Conservation (phyloP, 2,888 invertebrate species). For the Vesta saturnalis region DNA sequence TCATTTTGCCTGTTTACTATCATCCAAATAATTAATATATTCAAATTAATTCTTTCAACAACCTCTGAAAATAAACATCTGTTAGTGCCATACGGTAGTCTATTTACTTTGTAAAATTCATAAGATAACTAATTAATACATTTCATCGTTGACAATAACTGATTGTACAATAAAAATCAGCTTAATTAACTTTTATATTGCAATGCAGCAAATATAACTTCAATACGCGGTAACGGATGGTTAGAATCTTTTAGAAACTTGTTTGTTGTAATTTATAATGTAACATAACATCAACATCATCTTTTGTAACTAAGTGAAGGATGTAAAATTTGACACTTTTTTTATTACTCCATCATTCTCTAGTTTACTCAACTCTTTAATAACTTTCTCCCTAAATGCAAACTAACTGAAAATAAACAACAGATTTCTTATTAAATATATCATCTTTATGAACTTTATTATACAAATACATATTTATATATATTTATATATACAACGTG, state of each 20-base stretch:
- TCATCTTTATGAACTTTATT: too few species aligned
- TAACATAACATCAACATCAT: slow-evolving; percentile 19
- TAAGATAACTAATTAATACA: slow-evolving; percentile 20
- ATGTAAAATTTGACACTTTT: slow-evolving; percentile 20
- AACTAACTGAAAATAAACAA: too few species aligned
- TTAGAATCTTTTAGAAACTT: slow-evolving; percentile 46
- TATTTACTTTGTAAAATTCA: neutral
- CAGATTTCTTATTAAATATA: too few species aligned
- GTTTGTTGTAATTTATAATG: slow-evolving; percentile 46
- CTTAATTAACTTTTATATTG: too few species aligned
- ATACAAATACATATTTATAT: too few species aligned
- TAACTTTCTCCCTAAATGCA: slow-evolving; percentile 32
- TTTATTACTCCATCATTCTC: slow-evolving; percentile 39
- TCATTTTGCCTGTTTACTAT: too few species aligned
- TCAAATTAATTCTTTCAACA: neutral
- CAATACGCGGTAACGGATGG: slow-evolving; percentile 48
- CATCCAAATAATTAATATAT: too few species aligned
- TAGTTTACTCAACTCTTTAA: slow-evolving; percentile 30
- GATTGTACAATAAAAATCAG: slow-evolving; percentile 55
- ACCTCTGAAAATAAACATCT: neutral
- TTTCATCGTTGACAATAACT: slow-evolving; percentile 42
- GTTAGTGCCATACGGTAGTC: neutral
- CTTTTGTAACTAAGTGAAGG: slow-evolving; percentile 43
- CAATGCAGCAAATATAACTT: slow-evolving; percentile 45
- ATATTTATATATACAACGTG: too few species aligned